These are phyloP conservation scores for Carcina quercana DNA, from an alignment of 2,888 invertebrate genomes.

Conservation along the genomic window DNA sequence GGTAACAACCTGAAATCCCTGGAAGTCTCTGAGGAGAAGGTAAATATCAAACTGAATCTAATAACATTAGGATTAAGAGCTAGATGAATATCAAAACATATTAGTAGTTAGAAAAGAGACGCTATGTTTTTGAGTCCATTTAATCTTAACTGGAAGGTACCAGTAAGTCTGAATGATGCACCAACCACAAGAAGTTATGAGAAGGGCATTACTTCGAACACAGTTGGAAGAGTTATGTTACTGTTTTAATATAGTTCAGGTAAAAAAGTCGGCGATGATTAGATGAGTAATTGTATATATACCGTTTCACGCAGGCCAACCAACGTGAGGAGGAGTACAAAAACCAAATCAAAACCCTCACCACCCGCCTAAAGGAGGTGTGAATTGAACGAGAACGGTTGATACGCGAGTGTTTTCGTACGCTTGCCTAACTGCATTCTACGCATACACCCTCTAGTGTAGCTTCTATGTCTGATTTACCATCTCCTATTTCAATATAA, in stretches of 20 bases:
- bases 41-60: slow-evolving; percentile 55
- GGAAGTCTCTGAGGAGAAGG: slow-evolving; percentile 99
- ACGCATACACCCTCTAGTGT: slow-evolving; percentile 40
- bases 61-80: slow-evolving; percentile 4
- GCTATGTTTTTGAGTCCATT: not conserved
- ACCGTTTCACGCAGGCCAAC: slow-evolving; percentile 86
- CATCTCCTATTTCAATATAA: slow-evolving; percentile 16
- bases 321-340: slow-evolving; percentile 99
- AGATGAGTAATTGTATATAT: slow-evolving; percentile 40
- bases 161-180: slow-evolving; percentile 42
- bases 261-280: too few relatives aligned
- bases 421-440: slow-evolving; percentile 66
- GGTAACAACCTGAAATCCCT: slow-evolving; percentile 99
- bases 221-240: too few relatives aligned
- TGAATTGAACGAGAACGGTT: slow-evolving; percentile 54
- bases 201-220: too few relatives aligned
- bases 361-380: slow-evolving; percentile 99
- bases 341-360: slow-evolving; percentile 99
- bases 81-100: slow-evolving; percentile 7
- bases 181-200: slow-evolving; percentile 44
- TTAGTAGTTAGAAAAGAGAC: not conserved
- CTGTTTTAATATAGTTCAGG: too few relatives aligned
- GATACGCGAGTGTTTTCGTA: slow-evolving; percentile 48
- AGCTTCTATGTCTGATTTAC: slow-evolving; percentile 36
- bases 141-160: not conserved